phyloP scores from a whole-genome alignment of 2,888 invertebrate species.

The Alloscopus bannaensis region DNA sequence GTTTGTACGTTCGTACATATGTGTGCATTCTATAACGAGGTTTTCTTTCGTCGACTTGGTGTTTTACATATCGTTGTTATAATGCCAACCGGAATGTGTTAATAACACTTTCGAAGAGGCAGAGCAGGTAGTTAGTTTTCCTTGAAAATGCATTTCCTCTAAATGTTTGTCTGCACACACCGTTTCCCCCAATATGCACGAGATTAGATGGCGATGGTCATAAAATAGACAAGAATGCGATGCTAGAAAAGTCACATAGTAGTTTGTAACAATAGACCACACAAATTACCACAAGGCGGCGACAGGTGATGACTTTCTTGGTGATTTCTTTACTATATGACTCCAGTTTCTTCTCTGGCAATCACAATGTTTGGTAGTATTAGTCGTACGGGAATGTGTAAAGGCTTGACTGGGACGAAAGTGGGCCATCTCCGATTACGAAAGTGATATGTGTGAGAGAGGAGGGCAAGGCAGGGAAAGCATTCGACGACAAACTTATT shows the following conservation, averaged over 20 bases:
- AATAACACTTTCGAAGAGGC: conserved; percentile 15
- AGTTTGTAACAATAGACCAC: too few species aligned
- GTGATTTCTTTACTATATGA: conserved; percentile 29
- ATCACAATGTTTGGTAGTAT: conserved; percentile 1
- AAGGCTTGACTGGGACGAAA: conserved; percentile 15
- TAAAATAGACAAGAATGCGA: conserved; percentile 20
- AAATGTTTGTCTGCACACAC: background rate
- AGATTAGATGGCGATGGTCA: background rate
- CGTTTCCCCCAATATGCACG: background rate
- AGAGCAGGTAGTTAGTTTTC: too few species aligned
- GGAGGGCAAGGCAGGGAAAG: background rate
- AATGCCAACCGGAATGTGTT: conserved; percentile 21
- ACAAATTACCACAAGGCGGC: conserved; percentile 15
- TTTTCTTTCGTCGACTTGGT: background rate
- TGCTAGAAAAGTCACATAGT: too few species aligned
- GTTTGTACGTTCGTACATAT: background rate
- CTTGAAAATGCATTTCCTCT: conserved; percentile 30
- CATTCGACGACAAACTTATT: conserved; percentile 30
- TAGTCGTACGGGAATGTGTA: background rate
- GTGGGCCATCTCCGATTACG: conserved; percentile 47
- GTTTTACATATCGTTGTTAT: conserved; percentile 16
- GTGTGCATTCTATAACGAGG: background rate
- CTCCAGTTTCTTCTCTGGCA: background rate
- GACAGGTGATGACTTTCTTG: conserved; percentile 32
- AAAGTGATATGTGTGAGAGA: conserved; percentile 34